A percentile compares a stretch with the other conserved stretches of the same genome.
phyloP scores from a whole-genome alignment of 1,140 invertebrate species.

The Tachypleus tridentatus region DNA sequence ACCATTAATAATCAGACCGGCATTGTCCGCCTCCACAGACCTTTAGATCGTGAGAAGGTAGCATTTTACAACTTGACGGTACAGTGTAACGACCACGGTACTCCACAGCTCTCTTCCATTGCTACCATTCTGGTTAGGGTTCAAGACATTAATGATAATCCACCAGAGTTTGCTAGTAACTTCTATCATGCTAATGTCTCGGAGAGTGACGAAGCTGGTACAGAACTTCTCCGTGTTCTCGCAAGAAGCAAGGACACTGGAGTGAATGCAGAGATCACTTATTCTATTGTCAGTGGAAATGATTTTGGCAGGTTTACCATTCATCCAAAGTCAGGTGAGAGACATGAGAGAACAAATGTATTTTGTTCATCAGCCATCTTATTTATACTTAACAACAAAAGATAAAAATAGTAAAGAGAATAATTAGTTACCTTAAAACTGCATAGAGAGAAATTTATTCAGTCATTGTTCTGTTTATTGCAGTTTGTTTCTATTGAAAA shows the following conservation, averaged over 20 bases:
- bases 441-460: too few species aligned
- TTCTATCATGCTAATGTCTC: slow-evolving; percentile 58
- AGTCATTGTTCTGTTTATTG: too few species aligned
- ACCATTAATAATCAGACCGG: slow-evolving; percentile 60
- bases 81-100: slow-evolving; percentile 64
- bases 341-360: too few species aligned
- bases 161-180: slow-evolving; percentile 72
- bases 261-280: slow-evolving; percentile 64
- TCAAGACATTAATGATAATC: slow-evolving; percentile 83
- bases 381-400: too few species aligned
- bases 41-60: slow-evolving; percentile 71
- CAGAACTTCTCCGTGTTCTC: slow-evolving; percentile 64
- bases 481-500: too few species aligned
- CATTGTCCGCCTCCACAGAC: slow-evolving; percentile 64
- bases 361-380: too few species aligned
- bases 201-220: slow-evolving; percentile 54
- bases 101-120: slow-evolving; percentile 47
- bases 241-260: slow-evolving; percentile 72
- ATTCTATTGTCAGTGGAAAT: slow-evolving; percentile 62
- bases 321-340: slow-evolving; percentile 48
- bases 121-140: slow-evolving; percentile 49
- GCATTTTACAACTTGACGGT: slow-evolving; percentile 72
- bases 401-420: too few species aligned
- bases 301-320: slow-evolving; percentile 71
- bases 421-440: too few species aligned